Evolutionary conservation across 2,113 vertebrate species (phyloP).

Genomic region (Cyphomyrus discorhynchus): DNA sequence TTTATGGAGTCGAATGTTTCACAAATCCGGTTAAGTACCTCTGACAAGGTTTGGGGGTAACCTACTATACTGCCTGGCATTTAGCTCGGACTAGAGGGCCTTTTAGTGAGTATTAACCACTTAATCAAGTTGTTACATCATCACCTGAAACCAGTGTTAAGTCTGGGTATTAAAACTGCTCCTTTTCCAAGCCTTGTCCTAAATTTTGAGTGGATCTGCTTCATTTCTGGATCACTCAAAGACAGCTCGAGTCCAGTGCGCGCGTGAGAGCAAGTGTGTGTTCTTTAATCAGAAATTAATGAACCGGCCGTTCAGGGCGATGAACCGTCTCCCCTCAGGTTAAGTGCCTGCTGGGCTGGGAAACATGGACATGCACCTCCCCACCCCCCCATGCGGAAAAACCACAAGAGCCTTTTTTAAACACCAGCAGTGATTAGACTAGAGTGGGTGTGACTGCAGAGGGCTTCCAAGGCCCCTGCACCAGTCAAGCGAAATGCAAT

Average conservation of each 20-base stretch:
- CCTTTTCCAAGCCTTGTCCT: not conserved
- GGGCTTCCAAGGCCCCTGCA: slow-evolving; percentile 68
- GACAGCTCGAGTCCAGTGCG: not conserved
- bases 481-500: slow-evolving; percentile 89
- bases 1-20: not conserved
- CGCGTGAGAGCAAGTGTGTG: not conserved
- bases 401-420: not conserved
- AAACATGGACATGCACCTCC: not conserved
- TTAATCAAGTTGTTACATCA: not conserved
- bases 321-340: slow-evolving; percentile 10
- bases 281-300: slow-evolving; percentile 11
- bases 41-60: not conserved
- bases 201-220: not conserved
- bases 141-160: not conserved
- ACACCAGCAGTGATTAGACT: slow-evolving; percentile 49
- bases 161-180: not conserved
- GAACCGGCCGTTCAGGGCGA: slow-evolving; percentile 1
- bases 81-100: not conserved
- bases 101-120: not conserved
- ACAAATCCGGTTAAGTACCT: not conserved
- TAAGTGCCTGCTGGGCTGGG: not conserved
- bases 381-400: not conserved
- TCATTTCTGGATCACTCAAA: not conserved
- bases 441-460: slow-evolving; percentile 63
- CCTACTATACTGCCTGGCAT: not conserved